Evolutionary conservation across 2,797 vertebrate species (phyloP), one percentile per base, ranked within the genome.

Genomic region (Helostoma temminkii): DNA sequence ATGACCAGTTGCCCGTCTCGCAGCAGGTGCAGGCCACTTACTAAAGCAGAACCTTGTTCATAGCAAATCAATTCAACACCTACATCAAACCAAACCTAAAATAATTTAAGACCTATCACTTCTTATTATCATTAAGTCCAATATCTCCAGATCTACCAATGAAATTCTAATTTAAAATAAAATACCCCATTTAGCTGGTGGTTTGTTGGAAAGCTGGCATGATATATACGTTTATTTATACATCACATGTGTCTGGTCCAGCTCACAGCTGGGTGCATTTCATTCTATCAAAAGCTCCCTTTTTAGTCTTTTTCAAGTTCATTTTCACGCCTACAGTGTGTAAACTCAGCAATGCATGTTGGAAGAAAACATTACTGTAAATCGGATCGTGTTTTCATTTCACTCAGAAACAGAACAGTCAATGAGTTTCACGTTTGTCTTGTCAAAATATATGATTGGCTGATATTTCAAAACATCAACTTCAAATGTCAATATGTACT

Each of bases 191-290:
- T 88, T 90, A 92, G 81, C 83, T 54, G 60, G 75, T 70, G 83
- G 92, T 91, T 91, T 89, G 87, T 90, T 88, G 83, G 91, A 89
- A 91, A 84, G 73, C 83, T 94, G 93, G 91, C 93, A 66, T 56
- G 66, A 81, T 81, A 79, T 84, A 58, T 68, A 65, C 74, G 90
- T 92, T 94, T 94, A 94, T 95, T 95, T 94, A 94, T 92, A 90
- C 85, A 86, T 92, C 81, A 82, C 89, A 88, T 88, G 89, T 91
- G 89, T 89, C 47, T 62, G 77, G 88, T 91, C 91, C 91, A 93
- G 83, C 89, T 88, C 93, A 88, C 90, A 94, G 92, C 88, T 74
- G 90, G 93, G 86, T 76, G 88, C 86, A 89, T 89, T 90, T 92
- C 90, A 66, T 82, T 91, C 90, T 68, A 90, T 94, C 90, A 94